Percentiles rank a stretch among this genome's conserved stretches.
Evolutionary conservation across 2,113 vertebrate genomes (phyloP).

Genomic region (Etheostoma cragini): DNA sequence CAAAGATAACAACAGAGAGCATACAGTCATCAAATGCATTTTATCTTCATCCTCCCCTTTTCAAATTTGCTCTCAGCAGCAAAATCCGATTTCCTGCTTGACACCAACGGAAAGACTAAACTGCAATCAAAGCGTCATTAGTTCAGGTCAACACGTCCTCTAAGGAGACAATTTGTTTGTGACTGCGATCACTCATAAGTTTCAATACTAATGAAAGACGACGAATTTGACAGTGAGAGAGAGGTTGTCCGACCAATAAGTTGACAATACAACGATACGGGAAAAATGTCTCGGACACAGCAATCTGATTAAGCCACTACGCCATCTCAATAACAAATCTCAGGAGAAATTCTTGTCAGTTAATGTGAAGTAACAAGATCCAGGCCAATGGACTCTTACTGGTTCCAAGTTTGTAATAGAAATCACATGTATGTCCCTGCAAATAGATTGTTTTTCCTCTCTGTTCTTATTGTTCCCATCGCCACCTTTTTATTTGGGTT

Average conservation of each 20-base stretch:
- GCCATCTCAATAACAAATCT: not conserved
- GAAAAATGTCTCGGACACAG: not conserved
- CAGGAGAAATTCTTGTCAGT: not conserved
- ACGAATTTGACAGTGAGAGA: not conserved
- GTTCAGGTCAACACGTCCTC: slow-evolving; percentile 14
- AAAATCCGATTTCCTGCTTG: slow-evolving; percentile 40
- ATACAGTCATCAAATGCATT: slow-evolving; percentile 22
- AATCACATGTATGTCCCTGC: not conserved
- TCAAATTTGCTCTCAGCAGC: slow-evolving; percentile 32
- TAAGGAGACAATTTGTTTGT: not conserved
- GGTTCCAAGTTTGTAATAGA: not conserved
- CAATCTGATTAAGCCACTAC: not conserved
- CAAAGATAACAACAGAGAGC: slow-evolving; percentile 49
- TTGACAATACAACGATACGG: not conserved
- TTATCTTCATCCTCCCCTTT: slow-evolving; percentile 28
- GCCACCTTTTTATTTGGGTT: slow-evolving; percentile 5
- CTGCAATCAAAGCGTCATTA: slow-evolving; percentile 1
- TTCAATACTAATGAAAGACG: not conserved
- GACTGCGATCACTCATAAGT: not conserved
- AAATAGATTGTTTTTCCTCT: slow-evolving; percentile 13
- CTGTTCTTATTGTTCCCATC: not conserved
- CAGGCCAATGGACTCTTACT: not conserved
- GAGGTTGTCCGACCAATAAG: not conserved
- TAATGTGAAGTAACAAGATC: not conserved
- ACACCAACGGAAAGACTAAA: not conserved